A percentile compares a stretch with the other conserved stretches of the same genome.
phyloP scores from a whole-genome alignment of 1,140 invertebrate species.

The Trichonephila inaurata region DNA sequence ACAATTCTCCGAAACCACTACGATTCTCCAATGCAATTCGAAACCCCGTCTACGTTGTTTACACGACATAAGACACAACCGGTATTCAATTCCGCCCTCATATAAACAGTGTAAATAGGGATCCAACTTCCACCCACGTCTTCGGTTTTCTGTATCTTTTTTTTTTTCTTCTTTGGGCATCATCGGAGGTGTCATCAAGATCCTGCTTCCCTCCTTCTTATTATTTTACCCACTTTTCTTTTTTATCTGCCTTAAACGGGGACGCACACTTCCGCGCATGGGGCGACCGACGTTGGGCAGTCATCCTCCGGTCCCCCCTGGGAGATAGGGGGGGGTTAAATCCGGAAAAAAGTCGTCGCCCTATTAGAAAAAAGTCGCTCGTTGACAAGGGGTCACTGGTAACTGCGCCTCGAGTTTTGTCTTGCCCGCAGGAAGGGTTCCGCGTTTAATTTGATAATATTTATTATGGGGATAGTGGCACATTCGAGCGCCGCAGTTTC shows the following conservation, averaged over 20 bases:
- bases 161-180: constrained; percentile 11
- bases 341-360: constrained; percentile 38
- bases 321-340: not conserved
- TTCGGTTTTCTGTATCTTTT: not conserved
- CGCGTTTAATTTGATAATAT: constrained; percentile 33
- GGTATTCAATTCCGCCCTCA: constrained; percentile 36
- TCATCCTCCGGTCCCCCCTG: not conserved
- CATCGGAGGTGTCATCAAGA: constrained; percentile 14
- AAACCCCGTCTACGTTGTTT: constrained; percentile 19
- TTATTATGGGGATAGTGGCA: constrained; percentile 2
- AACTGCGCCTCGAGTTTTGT: constrained; percentile 1
- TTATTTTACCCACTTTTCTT: not conserved
- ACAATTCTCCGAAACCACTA: not conserved
- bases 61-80: constrained; percentile 46
- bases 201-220: not conserved
- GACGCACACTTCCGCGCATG: constrained; percentile 50
- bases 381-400: constrained; percentile 53
- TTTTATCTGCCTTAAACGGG: constrained; percentile 14
- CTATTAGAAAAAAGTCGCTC: constrained; percentile 42
- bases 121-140: constrained; percentile 13
- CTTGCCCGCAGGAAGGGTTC: constrained; percentile 4
- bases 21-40: not conserved
- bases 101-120: constrained; percentile 38
- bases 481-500: not conserved
- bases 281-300: constrained; percentile 50